phyloP scores from a whole-genome alignment of 2,113 vertebrate genomes.

The Podarcis raffonei region DNA sequence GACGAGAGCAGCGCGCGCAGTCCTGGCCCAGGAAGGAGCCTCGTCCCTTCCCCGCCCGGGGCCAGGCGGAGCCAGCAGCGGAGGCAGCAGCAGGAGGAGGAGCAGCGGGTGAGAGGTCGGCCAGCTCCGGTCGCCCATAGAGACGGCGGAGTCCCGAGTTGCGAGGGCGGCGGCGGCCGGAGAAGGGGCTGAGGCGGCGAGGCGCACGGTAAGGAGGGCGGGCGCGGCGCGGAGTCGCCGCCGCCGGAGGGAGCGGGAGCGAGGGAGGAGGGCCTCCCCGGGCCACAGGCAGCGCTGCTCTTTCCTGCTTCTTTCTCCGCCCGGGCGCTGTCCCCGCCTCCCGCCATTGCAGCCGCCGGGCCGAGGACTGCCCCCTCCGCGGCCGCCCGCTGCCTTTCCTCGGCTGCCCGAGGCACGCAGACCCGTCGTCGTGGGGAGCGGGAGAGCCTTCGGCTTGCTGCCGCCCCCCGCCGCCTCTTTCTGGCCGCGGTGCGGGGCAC shows the following conservation, averaged over 20 bases:
- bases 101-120: conserved; percentile 44
- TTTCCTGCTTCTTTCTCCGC: neutral
- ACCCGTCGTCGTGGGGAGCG: too few relatives aligned
- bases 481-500: neutral
- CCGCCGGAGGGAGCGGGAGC: neutral
- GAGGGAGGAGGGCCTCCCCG: neutral
- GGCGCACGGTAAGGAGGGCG: neutral
- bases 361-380: neutral
- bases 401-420: neutral
- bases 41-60: conserved; percentile 43
- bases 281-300: neutral
- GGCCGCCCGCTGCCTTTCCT: conserved; percentile 13
- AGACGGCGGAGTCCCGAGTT: conserved; percentile 56
- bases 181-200: conserved; percentile 20
- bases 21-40: neutral
- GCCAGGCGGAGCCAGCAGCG: conserved; percentile 49
- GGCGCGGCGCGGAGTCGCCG: neutral
- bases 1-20: neutral
- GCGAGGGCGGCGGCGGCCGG: conserved; percentile 31
- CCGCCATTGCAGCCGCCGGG: neutral
- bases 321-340: conserved; percentile 3
- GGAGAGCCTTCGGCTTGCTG: too few relatives aligned
- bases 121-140: conserved; percentile 63
- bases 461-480: neutral
- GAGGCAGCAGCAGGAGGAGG: neutral